Conservation (phyloP, 2,888 invertebrate species). For the Caenorhabditis becei region DNA sequence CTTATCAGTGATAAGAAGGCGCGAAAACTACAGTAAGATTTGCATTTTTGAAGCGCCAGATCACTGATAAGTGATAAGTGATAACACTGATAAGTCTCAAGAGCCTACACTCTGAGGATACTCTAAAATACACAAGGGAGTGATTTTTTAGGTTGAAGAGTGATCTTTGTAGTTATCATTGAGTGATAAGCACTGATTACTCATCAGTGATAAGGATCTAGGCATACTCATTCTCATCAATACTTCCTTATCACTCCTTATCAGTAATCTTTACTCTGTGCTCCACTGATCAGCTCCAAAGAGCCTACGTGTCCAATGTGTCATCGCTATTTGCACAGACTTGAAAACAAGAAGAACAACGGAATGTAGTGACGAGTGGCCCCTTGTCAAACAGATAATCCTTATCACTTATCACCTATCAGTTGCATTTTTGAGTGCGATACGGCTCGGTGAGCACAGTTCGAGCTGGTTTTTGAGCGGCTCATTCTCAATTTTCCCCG, state of each 20-base stretch:
- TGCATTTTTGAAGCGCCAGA: too few species aligned
- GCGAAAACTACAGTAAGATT: too few species aligned
- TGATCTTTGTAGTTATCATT: too few species aligned
- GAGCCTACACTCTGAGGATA: too few species aligned
- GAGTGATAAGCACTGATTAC: too few species aligned
- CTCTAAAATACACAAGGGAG: too few species aligned
- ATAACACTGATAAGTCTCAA: too few species aligned
- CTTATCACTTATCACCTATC: neutral
- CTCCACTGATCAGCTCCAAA: slow-evolving; percentile 46
- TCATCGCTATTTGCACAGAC: slow-evolving; percentile 24
- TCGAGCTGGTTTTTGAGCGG: slow-evolving; percentile 12
- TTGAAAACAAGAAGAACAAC: slow-evolving; percentile 17
- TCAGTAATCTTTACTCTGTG: neutral
- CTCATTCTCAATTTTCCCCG: neutral
- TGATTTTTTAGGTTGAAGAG: too few species aligned
- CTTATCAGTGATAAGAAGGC: too few species aligned
- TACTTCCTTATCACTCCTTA: neutral
- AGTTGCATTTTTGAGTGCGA: too few species aligned
- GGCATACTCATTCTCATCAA: neutral
- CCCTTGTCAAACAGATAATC: slow-evolving; percentile 27
- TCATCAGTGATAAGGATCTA: too few species aligned
- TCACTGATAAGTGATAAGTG: too few species aligned
- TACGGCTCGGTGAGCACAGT: slow-evolving; percentile 43
- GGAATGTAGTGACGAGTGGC: slow-evolving; percentile 47
- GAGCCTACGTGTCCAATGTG: slow-evolving; percentile 18